Conservation (phyloP, 2,888 invertebrate species). For the Callyntrura guangdongensis region DNA sequence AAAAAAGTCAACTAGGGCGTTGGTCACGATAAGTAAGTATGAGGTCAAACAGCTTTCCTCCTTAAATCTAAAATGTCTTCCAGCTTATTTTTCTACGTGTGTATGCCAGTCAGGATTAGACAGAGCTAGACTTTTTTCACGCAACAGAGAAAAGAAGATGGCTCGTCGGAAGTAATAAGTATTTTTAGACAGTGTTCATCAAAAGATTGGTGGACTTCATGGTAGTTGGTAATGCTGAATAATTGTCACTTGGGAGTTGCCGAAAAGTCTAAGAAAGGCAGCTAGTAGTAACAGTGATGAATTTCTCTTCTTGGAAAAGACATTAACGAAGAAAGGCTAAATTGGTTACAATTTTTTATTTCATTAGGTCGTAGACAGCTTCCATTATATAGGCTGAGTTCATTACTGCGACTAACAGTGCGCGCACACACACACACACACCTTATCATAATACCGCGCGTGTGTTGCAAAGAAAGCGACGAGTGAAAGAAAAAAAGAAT, state of each 20-base stretch:
- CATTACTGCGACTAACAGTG: conserved; percentile 26
- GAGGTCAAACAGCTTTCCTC: too few relatives aligned
- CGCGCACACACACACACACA: conserved; percentile 25
- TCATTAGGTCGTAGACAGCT: conserved; percentile 76
- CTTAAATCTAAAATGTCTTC: too few relatives aligned
- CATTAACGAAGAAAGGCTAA: conserved; percentile 73
- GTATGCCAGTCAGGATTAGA: too few relatives aligned
- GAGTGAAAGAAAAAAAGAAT: conserved; percentile 40
- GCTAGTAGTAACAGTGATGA: conserved; percentile 59
- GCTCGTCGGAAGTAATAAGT: too few relatives aligned
- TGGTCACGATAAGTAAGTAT: too few relatives aligned
- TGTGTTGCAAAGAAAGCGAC: conserved; percentile 31
- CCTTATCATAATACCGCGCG: conserved; percentile 57
- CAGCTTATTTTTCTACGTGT: too few relatives aligned
- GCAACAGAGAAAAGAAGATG: too few relatives aligned
- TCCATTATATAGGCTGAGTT: conserved; percentile 56
- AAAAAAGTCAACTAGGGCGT: too few relatives aligned
- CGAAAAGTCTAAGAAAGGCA: conserved; percentile 37
- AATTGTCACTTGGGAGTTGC: conserved; percentile 70
- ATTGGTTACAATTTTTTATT: conserved; percentile 77
- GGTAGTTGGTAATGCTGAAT: conserved; percentile 58
- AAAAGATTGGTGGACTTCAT: conserved; percentile 22
- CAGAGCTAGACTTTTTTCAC: too few relatives aligned
- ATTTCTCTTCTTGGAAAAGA: conserved; percentile 66
- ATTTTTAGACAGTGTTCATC: background rate